Percentiles rank a stretch among this genome's conserved stretches.
Conservation (phyloP, 2,797 vertebrate genomes). For the Neopelma chrysocephalum region DNA sequence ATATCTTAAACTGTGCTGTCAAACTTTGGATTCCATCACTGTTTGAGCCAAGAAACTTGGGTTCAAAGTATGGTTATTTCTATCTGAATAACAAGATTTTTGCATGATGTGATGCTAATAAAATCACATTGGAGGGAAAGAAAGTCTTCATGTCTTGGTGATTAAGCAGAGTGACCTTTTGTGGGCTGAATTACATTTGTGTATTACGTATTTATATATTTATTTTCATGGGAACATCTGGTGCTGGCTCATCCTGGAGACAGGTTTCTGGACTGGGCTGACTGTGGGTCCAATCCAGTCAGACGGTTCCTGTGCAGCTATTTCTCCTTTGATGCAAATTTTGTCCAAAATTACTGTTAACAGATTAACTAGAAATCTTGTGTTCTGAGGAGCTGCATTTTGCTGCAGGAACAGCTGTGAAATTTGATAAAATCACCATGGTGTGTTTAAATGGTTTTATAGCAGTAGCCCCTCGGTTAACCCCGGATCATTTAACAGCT, state of each 20-base stretch:
- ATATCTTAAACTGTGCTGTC: background rate
- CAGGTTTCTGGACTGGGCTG: conserved; percentile 2
- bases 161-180: conserved; percentile 34
- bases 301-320: background rate
- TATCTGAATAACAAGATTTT: background rate
- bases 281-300: background rate
- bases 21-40: background rate
- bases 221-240: conserved; percentile 39
- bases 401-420: conserved; percentile 54
- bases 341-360: conserved; percentile 20
- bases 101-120: background rate
- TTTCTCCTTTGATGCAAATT: conserved; percentile 31
- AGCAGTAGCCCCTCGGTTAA: conserved; percentile 10
- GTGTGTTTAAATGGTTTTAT: conserved; percentile 31
- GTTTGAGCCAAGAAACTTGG: background rate
- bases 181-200: background rate
- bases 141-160: background rate
- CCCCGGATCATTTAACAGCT: conserved; percentile 36
- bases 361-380: conserved; percentile 44
- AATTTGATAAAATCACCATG: conserved; percentile 60
- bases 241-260: conserved; percentile 22
- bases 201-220: background rate
- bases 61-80: background rate
- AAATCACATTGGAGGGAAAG: background rate
- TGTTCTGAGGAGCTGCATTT: conserved; percentile 42